phyloP scores from a whole-genome alignment of 2,888 invertebrate genomes.

The Schizaphis graminum region DNA sequence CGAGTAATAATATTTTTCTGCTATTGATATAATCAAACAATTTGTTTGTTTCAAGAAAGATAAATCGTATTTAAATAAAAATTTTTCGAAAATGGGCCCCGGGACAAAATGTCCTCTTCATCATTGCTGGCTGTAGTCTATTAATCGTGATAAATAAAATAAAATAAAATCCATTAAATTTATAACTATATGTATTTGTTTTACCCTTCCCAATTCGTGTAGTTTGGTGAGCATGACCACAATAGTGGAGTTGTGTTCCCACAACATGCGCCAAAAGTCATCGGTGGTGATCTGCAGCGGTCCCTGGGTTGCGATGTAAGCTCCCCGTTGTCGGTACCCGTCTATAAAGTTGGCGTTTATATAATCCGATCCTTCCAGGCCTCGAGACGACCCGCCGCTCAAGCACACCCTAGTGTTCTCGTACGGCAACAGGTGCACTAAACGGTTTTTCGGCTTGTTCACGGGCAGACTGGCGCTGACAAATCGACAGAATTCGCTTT shows the following conservation, averaged over 20 bases:
- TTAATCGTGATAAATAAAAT: too few species aligned
- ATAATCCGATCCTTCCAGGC: conserved; percentile 94
- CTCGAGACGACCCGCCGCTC: conserved; percentile 80
- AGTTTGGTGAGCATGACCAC: conserved; percentile 98
- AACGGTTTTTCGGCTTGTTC: conserved; percentile 98
- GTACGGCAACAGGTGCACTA: conserved; percentile 97
- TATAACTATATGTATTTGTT: conserved; percentile 70
- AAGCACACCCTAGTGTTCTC: conserved; percentile 95
- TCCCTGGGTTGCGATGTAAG: conserved; percentile 99
- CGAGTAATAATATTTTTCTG: too few species aligned
- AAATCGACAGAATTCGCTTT: conserved; percentile 90
- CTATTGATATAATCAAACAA: too few species aligned
- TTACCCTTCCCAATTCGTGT: conserved; percentile 96
- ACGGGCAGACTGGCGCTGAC: conserved; percentile 95
- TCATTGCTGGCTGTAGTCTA: not conserved
- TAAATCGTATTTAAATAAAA: not conserved
- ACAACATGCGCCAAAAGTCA: conserved; percentile 99
- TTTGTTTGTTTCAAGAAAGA: too few species aligned
- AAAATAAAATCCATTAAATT: not conserved
- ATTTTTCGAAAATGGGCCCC: not conserved
- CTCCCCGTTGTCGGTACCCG: conserved; percentile 82
- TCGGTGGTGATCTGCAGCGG: conserved; percentile 96
- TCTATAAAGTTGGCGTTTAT: conserved; percentile 99
- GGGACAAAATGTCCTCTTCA: not conserved
- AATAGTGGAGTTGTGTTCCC: conserved; percentile 99